phyloP scores from a whole-genome alignment of 2,888 invertebrate species.

The Drosophila lacicola region DNA sequence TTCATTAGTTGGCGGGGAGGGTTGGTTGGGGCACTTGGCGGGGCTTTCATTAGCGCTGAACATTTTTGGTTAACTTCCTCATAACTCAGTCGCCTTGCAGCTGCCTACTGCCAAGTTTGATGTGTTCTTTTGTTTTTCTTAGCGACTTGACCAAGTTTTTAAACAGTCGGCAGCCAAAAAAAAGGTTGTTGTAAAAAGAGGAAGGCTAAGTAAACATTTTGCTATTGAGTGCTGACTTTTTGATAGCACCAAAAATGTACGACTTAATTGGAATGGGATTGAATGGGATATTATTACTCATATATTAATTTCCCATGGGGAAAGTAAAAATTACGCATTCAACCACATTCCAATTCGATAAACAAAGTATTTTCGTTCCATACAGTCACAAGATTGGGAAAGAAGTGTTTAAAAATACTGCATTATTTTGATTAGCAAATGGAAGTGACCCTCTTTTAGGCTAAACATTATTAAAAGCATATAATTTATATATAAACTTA shows the following conservation, averaged over 20 bases:
- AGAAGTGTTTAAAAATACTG: too few species aligned
- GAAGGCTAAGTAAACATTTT: background rate
- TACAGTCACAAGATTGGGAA: too few species aligned
- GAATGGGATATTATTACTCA: background rate
- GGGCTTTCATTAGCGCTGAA: slow-evolving; percentile 25
- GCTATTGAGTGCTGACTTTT: background rate
- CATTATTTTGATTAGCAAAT: too few species aligned
- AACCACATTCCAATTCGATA: too few species aligned
- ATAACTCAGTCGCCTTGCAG: slow-evolving; percentile 20
- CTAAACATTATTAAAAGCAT: too few species aligned
- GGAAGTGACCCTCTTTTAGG: too few species aligned
- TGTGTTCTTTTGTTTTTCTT: slow-evolving; percentile 27
- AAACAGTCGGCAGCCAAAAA: slow-evolving; percentile 6
- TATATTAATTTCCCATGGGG: too few species aligned
- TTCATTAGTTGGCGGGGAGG: background rate
- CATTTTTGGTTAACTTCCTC: slow-evolving; percentile 56
- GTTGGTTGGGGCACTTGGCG: background rate
- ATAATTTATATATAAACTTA: too few species aligned
- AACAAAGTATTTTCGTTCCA: too few species aligned
- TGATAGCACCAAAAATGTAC: background rate
- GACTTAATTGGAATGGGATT: background rate
- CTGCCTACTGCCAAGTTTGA: slow-evolving; percentile 17
- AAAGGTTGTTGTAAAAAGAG: slow-evolving; percentile 6
- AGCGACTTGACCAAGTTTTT: slow-evolving; percentile 32
- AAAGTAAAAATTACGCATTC: too few species aligned